Evolutionary conservation across 2,797 vertebrate species (phyloP), one percentile per base, ranked within the genome.

Genomic region (Kryptolebias ocellatus): DNA sequence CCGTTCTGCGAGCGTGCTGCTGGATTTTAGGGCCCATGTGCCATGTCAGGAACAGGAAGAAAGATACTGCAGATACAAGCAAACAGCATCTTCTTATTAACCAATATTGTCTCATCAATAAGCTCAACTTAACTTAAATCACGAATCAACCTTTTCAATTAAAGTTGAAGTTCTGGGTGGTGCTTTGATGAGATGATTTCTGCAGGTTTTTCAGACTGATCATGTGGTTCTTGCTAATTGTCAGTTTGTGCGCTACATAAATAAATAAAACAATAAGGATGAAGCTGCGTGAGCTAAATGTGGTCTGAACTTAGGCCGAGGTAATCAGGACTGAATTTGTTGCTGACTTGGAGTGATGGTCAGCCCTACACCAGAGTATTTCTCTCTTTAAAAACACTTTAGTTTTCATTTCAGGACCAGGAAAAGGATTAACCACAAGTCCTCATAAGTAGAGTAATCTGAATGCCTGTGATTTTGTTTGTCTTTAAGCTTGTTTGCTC

Each of bases 381-480:
- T 34, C 5, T 34, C 20, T 24, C 20, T 34, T 34, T 34, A 34
- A 34, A 34, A 9, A 34, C 31, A 34, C 31, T 34, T 34, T 34
- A 9, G 45, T 49, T 51, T 24, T 17, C 34, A 15, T 20, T 17
- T 59, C 18, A 52, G 24, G 37, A 15, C 18, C 24, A 8, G 44
- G 9, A 11, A 50, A 60, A 45, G 12, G 39, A 58, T 44, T 15
- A 50, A 37, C 15, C 14, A 51, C 4, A 29, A 8, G 54, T 72
- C 39, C 39, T 54, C 29, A 53, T 15, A 31, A 15, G 39, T 60
- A 2, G 4, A 60, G 20, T 5, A 3, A 47, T 39, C 47, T n/a
- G 1, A 11, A 34, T 67, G 34, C 29, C 15, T 31, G 51, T 49
- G 47, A 55, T 54, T 60, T 61, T 72, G 63, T 71, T 72, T 70